A percentile compares a stretch with the other conserved stretches of the same genome.
Conservation (phyloP, 1,140 invertebrate genomes). For the Atopsyche davidsoni region DNA sequence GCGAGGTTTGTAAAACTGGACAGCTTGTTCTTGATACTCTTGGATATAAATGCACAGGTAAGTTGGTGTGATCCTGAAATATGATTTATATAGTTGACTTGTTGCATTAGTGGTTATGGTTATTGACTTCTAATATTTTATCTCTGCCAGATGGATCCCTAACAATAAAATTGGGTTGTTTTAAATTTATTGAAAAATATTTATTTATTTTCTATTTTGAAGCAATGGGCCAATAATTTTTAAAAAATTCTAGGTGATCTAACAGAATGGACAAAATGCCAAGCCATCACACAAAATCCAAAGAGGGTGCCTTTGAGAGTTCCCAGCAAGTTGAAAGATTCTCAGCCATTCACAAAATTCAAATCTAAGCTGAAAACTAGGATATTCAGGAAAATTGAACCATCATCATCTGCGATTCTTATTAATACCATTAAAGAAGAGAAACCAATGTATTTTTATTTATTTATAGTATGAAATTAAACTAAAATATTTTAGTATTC, state of each 20-base stretch:
- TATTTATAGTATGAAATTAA: conserved; percentile 16
- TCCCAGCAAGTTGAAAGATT: conserved; percentile 59
- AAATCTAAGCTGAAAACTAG: conserved; percentile 60
- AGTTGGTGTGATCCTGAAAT: conserved; percentile 11
- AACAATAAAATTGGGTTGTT: no score
- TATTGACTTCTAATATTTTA: not conserved
- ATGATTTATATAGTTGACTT: conserved; percentile 19
- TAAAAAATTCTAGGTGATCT: conserved; percentile 56
- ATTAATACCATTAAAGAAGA: conserved; percentile 56
- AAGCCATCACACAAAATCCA: conserved; percentile 65
- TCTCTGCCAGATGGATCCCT: no score
- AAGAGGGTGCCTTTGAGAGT: conserved; percentile 68
- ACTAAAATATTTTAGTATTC: conserved; percentile 18
- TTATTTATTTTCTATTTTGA: not conserved
- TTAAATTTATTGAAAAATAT: not conserved
- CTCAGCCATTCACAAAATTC: conserved; percentile 59
- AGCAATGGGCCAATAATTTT: conserved; percentile 1
- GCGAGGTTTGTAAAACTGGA: conserved; percentile 71
- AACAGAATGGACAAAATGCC: conserved; percentile 89
- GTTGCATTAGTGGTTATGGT: conserved; percentile 7
- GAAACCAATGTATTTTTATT: conserved; percentile 36
- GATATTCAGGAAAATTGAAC: conserved; percentile 51
- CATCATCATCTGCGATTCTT: conserved; percentile 43
- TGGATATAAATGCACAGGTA: conserved; percentile 44
- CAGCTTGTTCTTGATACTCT: conserved; percentile 67